Evolutionary conservation across 1,140 invertebrate genomes (phyloP), one percentile per base, ranked within the genome.

Genomic region (Panagrolaimus sp.): DNA sequence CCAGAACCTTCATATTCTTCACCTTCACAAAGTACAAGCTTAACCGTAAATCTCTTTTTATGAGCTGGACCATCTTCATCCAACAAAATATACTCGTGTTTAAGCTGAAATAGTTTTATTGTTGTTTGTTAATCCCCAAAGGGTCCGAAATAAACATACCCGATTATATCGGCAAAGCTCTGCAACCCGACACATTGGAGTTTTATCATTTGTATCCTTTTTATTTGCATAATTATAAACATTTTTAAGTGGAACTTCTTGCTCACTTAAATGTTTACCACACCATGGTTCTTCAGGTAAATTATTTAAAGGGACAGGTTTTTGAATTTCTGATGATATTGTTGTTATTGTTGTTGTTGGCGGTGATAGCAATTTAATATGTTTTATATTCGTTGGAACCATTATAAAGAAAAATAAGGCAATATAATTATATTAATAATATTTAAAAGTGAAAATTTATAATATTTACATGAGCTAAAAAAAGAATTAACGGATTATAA

Each of bases 121-220:
- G n/a, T n/a, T 58, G 28, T 12, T 26, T 58, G 52, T 9, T 6
- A n/a, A 55, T 65, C 12, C 2, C 15, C 3, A n/a, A n/a, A n/a
- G n/a, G n/a, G n/a, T n/a, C n/a, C n/a, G n/a, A n/a, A n/a, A n/a
- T n/a, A n/a, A n/a, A n/a, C n/a, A n/a, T n/a, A n/a, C n/a, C n/a
- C n/a, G n/a, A n/a, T n/a, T 2, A 85, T 91, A 96, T 85, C 94
- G 88, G 79, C 93, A 92, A 83, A 98, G 86, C 86, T 98, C 95
- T 84, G 96, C 96, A 76, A 98, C 91, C 84, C 96, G 89, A 88
- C 94, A 96, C 94, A 97, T 97, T 63, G 94, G 94, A 76, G 94
- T 96, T 87, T 97, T 98, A 87, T 96, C 93, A 89, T 92, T 91
- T 86, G 88, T 73, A 26, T 58, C 26, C 9, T 64, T 69, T 45